Evolutionary conservation across 2,113 vertebrate genomes (phyloP).

Genomic region (Hippocampus mohnikei): DNA sequence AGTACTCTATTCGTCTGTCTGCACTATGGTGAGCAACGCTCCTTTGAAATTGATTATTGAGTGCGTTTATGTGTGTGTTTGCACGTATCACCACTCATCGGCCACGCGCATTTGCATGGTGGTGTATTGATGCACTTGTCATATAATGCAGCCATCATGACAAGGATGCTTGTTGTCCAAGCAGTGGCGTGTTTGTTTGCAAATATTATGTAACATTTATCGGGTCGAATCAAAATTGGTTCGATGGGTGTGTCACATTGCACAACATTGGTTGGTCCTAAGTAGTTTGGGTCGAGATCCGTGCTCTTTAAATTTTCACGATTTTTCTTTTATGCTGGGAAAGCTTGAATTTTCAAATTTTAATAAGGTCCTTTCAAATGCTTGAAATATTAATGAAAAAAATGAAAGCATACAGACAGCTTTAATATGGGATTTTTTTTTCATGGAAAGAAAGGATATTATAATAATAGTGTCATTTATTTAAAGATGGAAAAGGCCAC

Average conservation of each 20-base stretch:
- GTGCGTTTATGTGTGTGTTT: background rate
- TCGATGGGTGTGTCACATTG: background rate
- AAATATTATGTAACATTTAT: background rate
- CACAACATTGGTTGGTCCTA: too few relatives aligned
- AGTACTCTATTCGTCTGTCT: slow-evolving; percentile 49
- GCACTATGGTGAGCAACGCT: slow-evolving; percentile 62
- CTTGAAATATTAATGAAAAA: background rate
- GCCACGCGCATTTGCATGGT: slow-evolving; percentile 22
- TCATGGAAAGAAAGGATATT: too few relatives aligned
- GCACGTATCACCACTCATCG: slow-evolving; percentile 28
- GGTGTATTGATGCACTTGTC: background rate
- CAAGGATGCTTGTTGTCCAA: background rate
- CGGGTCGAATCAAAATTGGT: background rate
- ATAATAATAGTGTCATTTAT: too few relatives aligned
- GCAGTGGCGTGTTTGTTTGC: background rate
- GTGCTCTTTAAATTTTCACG: too few relatives aligned
- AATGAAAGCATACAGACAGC: too few relatives aligned
- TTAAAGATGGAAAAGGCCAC: too few relatives aligned
- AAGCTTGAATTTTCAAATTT: background rate
- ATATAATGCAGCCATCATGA: background rate
- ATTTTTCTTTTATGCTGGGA: background rate
- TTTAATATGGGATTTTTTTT: too few relatives aligned
- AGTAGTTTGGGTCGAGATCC: background rate
- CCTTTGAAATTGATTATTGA: background rate
- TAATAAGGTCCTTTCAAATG: background rate